phyloP scores from a whole-genome alignment of 2,888 invertebrate species.

The Acanthococcus lagerstroemiae region DNA sequence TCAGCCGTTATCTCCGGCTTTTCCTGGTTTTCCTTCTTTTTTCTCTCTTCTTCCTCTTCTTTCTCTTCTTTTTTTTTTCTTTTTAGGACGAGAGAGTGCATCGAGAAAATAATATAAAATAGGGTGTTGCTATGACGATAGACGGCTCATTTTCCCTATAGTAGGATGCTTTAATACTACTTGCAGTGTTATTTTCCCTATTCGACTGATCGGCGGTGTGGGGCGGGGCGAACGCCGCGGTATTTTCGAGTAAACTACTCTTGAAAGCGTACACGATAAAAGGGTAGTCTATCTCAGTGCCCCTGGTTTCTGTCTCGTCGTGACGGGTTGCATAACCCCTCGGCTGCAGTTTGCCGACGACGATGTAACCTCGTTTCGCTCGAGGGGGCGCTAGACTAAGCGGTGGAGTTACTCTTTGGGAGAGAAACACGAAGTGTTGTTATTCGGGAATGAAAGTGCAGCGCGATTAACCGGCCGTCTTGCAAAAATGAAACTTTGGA shows the following conservation, averaged over 20 bases:
- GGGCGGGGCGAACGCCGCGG: constrained; percentile 1
- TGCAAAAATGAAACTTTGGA: too few species aligned
- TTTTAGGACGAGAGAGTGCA: constrained; percentile 20
- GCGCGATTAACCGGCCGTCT: too few species aligned
- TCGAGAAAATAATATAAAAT: constrained; percentile 16
- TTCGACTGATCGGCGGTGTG: not conserved
- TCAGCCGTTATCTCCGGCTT: too few species aligned
- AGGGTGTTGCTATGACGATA: constrained; percentile 30
- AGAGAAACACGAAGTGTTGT: too few species aligned
- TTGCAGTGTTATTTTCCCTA: not conserved
- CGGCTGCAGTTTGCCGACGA: constrained; percentile 20
- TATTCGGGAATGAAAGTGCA: too few species aligned
- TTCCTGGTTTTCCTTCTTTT: not conserved
- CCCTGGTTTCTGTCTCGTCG: constrained; percentile 24
- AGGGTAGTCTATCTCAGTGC: constrained; percentile 26
- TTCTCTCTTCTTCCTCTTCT: not conserved
- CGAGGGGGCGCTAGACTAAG: too few species aligned
- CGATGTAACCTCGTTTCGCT: constrained; percentile 20
- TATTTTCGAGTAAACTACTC: constrained; percentile 21
- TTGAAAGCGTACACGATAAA: constrained; percentile 12
- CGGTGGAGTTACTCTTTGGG: too few species aligned
- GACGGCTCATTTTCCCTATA: constrained; percentile 25
- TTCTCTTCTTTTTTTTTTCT: not conserved
- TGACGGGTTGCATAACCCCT: constrained; percentile 21
- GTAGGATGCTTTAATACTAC: constrained; percentile 15